Percentiles rank a stretch among this genome's conserved stretches.
These are phyloP conservation scores for Cyprinodon brontotheroides DNA, from an alignment of 2,113 vertebrate species.

Conservation along the genomic window DNA sequence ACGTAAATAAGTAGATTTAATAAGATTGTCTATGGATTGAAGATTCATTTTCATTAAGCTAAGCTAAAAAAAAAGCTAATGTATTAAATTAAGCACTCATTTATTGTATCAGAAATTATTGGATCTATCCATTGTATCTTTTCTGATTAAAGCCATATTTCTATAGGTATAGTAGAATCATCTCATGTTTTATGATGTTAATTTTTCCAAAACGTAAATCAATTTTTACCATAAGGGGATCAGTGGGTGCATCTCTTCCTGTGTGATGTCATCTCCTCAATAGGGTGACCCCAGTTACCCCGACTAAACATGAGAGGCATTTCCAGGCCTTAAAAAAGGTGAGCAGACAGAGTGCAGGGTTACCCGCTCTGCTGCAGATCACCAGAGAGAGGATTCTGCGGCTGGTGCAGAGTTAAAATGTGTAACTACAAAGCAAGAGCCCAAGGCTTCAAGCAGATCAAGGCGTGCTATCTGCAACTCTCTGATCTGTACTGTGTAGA, in stretches of 20 bases:
- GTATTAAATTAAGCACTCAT: no score
- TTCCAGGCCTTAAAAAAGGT: constrained; percentile 46
- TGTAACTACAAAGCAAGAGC: constrained; percentile 59
- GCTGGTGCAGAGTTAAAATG: constrained; percentile 44
- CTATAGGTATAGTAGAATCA: no score
- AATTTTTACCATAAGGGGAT: constrained; percentile 6
- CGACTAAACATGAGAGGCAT: constrained; percentile 21
- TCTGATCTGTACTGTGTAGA: constrained; percentile 45
- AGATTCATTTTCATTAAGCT: no score
- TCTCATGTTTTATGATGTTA: neutral
- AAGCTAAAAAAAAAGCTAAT: no score
- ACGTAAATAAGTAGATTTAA: no score
- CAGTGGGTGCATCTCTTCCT: constrained; percentile 28
- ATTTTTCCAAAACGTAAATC: neutral
- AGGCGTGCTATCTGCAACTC: constrained; percentile 39
- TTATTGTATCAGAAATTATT: no score
- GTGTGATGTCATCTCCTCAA: constrained; percentile 27
- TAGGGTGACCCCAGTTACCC: constrained; percentile 42
- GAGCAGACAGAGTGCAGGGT: constrained; percentile 32
- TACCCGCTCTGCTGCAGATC: constrained; percentile 42
- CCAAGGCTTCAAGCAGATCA: constrained; percentile 46
- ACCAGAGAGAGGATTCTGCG: constrained; percentile 25
- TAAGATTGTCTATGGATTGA: no score
- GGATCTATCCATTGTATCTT: no score
- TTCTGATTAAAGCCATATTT: no score